Evolutionary conservation across 2,113 vertebrate genomes (phyloP), one percentile per base, ranked within the genome.

Genomic region (Dinomys branickii): DNA sequence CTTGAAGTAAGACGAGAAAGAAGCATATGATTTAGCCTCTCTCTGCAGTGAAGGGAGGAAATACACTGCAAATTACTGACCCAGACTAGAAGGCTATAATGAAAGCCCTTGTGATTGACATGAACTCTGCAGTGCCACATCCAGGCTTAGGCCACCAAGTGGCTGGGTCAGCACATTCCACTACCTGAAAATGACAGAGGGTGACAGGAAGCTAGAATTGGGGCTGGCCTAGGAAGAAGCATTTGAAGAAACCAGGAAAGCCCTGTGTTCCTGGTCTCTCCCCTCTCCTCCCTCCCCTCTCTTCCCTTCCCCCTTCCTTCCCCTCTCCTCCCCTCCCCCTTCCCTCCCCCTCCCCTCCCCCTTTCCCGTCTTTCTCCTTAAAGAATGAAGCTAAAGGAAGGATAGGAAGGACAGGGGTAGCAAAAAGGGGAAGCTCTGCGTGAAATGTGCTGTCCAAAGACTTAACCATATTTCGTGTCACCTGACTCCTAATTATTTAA

Each of bases 141-240:
- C 96, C 93, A 93, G 91, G 96, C 96, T 97, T 87, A 96, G 96
- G 97, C 97, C 97, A 96, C 97, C 98, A 98, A 98, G 97, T 92
- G 81, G 94, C 97, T 97, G 96, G 44, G 98, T 99, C 98, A 99
- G 99, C 98, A 98, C 97, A 99, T 99, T 99, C 98, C 98, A 97
- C 91, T 98, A 98, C 98, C 98, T 99, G 98, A 97, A 97, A 97
- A 96, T 75, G 85, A 94, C 88, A 58, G 84, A 84, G 96, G 90
- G 93, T 44, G 33, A 54, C 71, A 88, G 89, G 92, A 69, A 95
- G 87, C 54, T 54, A 85, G 86, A 52, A 28, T n/a, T 96, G 22
- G 44, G 92, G 67, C 65, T 78, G 61, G 13, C 78, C 82, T 88
- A 26, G 59, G 97, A 85, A 81, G 47, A 92, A 65, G 44, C 33